Evolutionary conservation across 2,888 invertebrate genomes (phyloP).

Genomic region (Lasioglossum pauxillum): DNA sequence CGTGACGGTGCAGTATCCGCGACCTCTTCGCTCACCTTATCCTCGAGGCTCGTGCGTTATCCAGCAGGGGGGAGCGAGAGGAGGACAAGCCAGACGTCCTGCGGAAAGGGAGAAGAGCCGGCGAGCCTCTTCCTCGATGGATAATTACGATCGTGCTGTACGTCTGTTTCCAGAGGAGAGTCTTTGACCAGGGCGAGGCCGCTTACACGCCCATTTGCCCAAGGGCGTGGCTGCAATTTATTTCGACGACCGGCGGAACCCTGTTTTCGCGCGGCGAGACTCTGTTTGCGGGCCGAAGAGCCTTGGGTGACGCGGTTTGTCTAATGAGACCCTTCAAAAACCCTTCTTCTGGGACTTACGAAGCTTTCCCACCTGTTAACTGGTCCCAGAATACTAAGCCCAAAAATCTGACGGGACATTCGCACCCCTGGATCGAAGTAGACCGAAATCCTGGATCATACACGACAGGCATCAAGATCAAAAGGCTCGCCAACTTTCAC

Average conservation of each 20-base stretch:
- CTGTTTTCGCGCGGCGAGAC: conserved; percentile 28
- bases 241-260: conserved; percentile 39
- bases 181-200: conserved; percentile 51
- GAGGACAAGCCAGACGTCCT: conserved; percentile 9
- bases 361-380: neutral
- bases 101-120: conserved; percentile 24
- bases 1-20: conserved; percentile 77
- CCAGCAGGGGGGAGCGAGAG: conserved; percentile 28
- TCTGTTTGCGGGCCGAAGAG: conserved; percentile 25
- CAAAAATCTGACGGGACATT: no score
- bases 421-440: no score
- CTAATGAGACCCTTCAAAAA: neutral
- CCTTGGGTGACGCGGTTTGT: conserved; percentile 12
- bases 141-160: conserved; percentile 61
- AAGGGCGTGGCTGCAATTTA: conserved; percentile 57
- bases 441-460: no score
- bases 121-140: conserved; percentile 30
- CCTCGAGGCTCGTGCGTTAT: conserved; percentile 47
- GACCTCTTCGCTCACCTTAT: conserved; percentile 65
- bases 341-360: neutral
- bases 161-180: conserved; percentile 44
- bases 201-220: conserved; percentile 54
- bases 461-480: no score
- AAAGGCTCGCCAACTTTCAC: neutral
- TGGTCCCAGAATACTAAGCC: neutral